Evolutionary conservation across 1,140 invertebrate genomes (phyloP).

Genomic region (Pissodes strobi): DNA sequence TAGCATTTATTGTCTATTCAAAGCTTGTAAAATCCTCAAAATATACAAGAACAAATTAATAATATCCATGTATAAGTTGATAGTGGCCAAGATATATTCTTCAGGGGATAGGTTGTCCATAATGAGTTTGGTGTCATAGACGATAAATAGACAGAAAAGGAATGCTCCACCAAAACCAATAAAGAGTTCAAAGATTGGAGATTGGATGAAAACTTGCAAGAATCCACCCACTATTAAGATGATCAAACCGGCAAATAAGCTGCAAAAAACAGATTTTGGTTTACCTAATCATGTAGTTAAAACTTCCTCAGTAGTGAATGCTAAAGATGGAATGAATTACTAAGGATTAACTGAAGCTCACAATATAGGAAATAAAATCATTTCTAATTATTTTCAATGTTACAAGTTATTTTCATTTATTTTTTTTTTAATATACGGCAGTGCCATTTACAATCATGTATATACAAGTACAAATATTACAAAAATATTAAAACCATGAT

Average conservation of each 20-base stretch:
- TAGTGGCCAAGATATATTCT: conserved; percentile 78
- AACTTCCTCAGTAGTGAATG: no score
- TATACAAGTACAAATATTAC: no score
- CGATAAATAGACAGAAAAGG: conserved; percentile 73
- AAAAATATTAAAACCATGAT: no score
- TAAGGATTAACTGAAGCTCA: no score
- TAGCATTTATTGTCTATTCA: conserved; percentile 19
- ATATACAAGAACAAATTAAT: conserved; percentile 83
- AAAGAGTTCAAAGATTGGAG: conserved; percentile 66
- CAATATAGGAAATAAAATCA: no score
- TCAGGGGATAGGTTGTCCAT: conserved; percentile 74
- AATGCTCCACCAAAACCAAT: conserved; percentile 74
- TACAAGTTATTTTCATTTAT: no score
- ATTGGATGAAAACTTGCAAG: conserved; percentile 75
- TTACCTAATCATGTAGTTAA: no score
- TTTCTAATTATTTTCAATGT: no score
- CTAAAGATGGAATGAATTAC: no score
- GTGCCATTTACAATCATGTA: no score
- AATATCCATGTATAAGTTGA: conserved; percentile 86
- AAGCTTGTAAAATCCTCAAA: conserved; percentile 26
- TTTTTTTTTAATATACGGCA: no score
- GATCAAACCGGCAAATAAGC: conserved; percentile 71
- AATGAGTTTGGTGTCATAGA: conserved; percentile 70
- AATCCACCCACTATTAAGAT: conserved; percentile 74
- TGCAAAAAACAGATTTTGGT: conserved; percentile 57